Evolutionary conservation across 1,140 invertebrate genomes (phyloP), one percentile per base, ranked within the genome.

Genomic region (Dinothrombium tinctorium): DNA sequence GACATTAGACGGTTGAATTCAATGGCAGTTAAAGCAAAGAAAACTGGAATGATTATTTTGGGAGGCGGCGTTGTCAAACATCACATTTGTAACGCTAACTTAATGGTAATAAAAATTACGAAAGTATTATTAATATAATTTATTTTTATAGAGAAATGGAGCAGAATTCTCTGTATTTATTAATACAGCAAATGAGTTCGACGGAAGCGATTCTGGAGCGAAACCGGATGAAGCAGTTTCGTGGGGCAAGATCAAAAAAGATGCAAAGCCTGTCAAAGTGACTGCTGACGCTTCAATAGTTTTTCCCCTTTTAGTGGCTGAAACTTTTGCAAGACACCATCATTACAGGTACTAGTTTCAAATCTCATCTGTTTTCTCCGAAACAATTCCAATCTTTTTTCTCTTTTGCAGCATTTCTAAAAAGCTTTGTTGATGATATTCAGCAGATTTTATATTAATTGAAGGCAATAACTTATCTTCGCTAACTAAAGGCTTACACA

Each of bases 11-110:
- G 79, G 43, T 56, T 99, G 8, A 98, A 98, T 61, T 75, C 74
- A 21, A 84, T 95, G 66, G 80, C 92, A n/a, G 76, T 94, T 2
- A 84, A 83, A 60, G 80, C 90, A 3, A 60, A 73, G 12, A 77
- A 87, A 51, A 79, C 77, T 37, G 94, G 92, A n/a, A 81, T 96
- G 67, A 77, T 99, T 26, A 94, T 99, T 49, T 58, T 98, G 31
- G 94, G 94, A 8, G 90, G 90, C 33, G 90, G 92, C 7, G 61
- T 98, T 0, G 69, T 95, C n/a, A 99, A 99, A 61, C 94, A 99
- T 65, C 94, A 99, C 54, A 95, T 96, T 43, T 92, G 83, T 58
- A 94, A 94, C 66, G 84, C 86, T 5, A 94, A 94, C 67, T 62
- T 94, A 40, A 92, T 94, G 86, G 72, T 75, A 60, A 56, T 45